Evolutionary conservation across 30 jellyfish, hydroid and myxozoan genomes (phyloP), one percentile per base, ranked within the genome.

Genomic region (Aurelia sp.): DNA sequence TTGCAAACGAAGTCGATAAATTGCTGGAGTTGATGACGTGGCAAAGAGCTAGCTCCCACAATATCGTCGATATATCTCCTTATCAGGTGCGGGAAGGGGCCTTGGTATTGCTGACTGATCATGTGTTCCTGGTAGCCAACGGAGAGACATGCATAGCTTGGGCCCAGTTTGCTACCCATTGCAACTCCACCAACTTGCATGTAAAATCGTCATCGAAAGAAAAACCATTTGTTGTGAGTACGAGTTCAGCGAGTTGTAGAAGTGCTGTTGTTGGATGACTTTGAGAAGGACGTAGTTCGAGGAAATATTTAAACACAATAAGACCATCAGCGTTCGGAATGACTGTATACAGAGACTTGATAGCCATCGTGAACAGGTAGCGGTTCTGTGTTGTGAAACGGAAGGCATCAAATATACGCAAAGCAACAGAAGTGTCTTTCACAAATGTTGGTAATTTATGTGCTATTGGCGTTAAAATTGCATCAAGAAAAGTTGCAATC

Each of bases 151-250:
- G n/a, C n/a, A n/a, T n/a, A n/a, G n/a, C n/a, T 9, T 4, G 75
- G 75, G 75, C 75, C 75, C 4, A 65, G 41, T 65, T 65, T 65
- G 27, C 75, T 31, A 31, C 2, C 75, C 50, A 65, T 9, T 65
- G 75, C 75, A 16, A 65, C 75, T 19, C 75, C 75, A 9, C 75
- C 75, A 65, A 65, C 41, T 65, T 65, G 75, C 27, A 22, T 30
- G 17, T 65, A 65, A 65, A 65, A 57, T 1, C 22, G 22, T 57
- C 66, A 57, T 57, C 3, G 66, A 57, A 57, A 19, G 66, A 6
- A 13, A 57, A 57, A 57, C 6, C 2, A 57, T 57, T 57, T 57
- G 66, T 57, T 13, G 66, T 57, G 7, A 57, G 75, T 22, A 65
- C 75, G 41, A 65, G 75, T 31, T 65, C 75, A 65, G 75, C 50